Evolutionary conservation across 1,140 invertebrate genomes (phyloP).

Genomic region (Drosophila watanabei): DNA sequence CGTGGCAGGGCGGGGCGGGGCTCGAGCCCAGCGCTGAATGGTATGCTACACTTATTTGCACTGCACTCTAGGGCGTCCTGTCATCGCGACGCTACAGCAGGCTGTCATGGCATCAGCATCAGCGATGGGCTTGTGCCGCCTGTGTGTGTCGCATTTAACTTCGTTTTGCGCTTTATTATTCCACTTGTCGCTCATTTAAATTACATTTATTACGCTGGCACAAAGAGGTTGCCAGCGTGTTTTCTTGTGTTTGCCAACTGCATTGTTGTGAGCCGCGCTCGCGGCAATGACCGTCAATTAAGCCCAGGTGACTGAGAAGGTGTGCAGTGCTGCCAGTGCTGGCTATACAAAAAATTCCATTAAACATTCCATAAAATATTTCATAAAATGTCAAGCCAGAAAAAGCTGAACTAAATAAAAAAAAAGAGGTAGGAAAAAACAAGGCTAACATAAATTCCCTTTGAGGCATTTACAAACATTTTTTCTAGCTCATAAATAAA

Average conservation of each 20-base stretch:
- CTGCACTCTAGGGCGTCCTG: slow-evolving; percentile 43
- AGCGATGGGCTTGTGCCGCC: slow-evolving; percentile 36
- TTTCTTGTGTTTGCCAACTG: slow-evolving; percentile 8
- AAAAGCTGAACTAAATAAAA: not conserved
- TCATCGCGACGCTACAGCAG: slow-evolving; percentile 33
- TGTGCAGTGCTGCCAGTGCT: not conserved
- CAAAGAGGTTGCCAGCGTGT: slow-evolving; percentile 25
- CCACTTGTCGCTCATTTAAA: slow-evolving; percentile 77
- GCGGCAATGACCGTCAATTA: slow-evolving; percentile 50
- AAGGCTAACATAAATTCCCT: too few species aligned
- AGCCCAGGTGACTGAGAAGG: slow-evolving; percentile 23
- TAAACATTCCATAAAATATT: not conserved
- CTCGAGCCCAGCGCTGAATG: slow-evolving; percentile 35
- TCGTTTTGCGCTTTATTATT: slow-evolving; percentile 75
- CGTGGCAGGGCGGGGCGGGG: slow-evolving; percentile 2
- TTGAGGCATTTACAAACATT: not conserved
- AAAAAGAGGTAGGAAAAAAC: too few species aligned
- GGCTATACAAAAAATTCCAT: not conserved
- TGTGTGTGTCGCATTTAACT: slow-evolving; percentile 59
- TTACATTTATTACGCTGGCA: slow-evolving; percentile 58
- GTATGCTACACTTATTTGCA: slow-evolving; percentile 61
- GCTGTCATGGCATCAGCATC: slow-evolving; percentile 15
- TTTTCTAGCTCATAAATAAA: not conserved
- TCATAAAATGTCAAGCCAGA: not conserved
- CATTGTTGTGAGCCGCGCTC: slow-evolving; percentile 24